phyloP scores from a whole-genome alignment of 2,113 vertebrate genomes.

The Embiotoca jacksoni region DNA sequence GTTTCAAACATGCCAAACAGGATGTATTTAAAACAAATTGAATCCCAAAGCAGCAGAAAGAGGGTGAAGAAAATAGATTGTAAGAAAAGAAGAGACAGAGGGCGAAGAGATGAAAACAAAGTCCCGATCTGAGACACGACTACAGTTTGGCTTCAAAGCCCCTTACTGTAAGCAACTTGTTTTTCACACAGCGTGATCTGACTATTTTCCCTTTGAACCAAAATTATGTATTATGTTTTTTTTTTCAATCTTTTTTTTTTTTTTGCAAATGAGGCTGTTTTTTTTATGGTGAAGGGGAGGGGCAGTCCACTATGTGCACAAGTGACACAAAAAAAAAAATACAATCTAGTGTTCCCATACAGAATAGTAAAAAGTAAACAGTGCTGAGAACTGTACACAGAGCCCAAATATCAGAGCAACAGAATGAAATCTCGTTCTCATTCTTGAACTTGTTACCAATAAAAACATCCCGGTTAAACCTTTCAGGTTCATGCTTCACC shows the following conservation, averaged over 20 bases:
- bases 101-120: background rate
- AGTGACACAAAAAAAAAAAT: too few relatives aligned
- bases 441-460: too few relatives aligned
- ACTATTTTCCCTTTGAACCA: slow-evolving; percentile 29
- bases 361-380: too few relatives aligned
- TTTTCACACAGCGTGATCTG: slow-evolving; percentile 3
- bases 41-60: background rate
- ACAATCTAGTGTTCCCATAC: too few relatives aligned
- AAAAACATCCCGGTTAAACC: too few relatives aligned
- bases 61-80: background rate
- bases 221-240: background rate
- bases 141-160: slow-evolving; percentile 25
- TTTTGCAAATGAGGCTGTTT: background rate
- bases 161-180: slow-evolving; percentile 1
- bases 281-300: too few relatives aligned
- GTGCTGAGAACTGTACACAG: too few relatives aligned
- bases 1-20: background rate
- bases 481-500: too few relatives aligned
- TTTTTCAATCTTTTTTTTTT: background rate
- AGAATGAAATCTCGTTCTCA: too few relatives aligned
- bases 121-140: background rate
- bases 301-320: too few relatives aligned
- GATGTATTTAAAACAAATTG: background rate
- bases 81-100: background rate
- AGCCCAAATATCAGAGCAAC: too few relatives aligned